These are phyloP conservation scores for Acanthosepion esculentum DNA, from an alignment of 2,888 invertebrate species.

Conservation along the genomic window DNA sequence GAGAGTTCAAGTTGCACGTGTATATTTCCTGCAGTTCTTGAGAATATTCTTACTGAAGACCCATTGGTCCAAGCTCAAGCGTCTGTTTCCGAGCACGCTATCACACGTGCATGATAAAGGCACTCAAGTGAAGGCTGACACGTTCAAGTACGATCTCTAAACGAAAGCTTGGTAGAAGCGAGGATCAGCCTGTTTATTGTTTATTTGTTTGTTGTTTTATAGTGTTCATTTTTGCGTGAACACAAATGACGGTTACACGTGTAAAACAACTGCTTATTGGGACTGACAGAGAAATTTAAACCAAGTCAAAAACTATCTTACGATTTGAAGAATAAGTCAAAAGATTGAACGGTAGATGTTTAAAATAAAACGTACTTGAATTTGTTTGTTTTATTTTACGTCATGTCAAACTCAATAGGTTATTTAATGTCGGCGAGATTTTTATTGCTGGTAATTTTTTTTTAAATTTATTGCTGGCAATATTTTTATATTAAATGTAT, in stretches of 20 bases:
- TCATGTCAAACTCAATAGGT: too few relatives aligned
- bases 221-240: background rate
- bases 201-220: background rate
- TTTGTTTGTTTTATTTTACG: too few relatives aligned
- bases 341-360: too few relatives aligned
- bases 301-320: too few relatives aligned
- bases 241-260: background rate
- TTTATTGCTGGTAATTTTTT: too few relatives aligned
- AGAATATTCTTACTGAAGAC: background rate
- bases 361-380: too few relatives aligned
- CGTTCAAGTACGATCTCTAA: background rate
- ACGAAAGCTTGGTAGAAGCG: background rate
- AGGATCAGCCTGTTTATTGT: background rate
- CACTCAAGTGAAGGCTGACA: constrained; percentile 4
- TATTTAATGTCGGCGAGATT: too few relatives aligned
- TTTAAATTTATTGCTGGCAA: too few relatives aligned
- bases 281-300: too few relatives aligned
- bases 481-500: too few relatives aligned
- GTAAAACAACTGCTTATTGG: background rate
- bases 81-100: background rate
- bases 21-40: background rate
- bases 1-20: background rate
- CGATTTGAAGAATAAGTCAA: too few relatives aligned
- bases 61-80: background rate
- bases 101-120: background rate